Evolutionary conservation across 2,888 invertebrate genomes (phyloP).

Genomic region (Lycophotia porphyrea): DNA sequence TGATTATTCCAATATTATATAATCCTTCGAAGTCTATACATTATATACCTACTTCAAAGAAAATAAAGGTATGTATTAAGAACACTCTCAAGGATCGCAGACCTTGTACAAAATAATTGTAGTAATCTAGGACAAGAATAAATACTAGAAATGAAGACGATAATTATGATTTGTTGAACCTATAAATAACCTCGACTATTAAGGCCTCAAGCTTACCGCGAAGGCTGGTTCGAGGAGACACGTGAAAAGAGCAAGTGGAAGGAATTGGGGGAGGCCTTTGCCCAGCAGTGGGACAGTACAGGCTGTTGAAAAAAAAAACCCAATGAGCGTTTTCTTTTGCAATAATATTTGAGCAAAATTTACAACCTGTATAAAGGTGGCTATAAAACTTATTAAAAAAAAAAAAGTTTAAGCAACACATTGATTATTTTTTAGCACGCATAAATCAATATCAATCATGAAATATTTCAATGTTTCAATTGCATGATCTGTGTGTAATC

Average conservation of each 20-base stretch:
- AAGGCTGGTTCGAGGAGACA: too few relatives aligned
- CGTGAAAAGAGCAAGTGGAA: too few relatives aligned
- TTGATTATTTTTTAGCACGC: neutral
- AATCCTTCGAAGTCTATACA: neutral
- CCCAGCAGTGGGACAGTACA: too few relatives aligned
- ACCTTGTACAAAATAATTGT: slow-evolving; percentile 17
- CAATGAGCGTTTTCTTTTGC: neutral
- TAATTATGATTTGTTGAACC: slow-evolving; percentile 20
- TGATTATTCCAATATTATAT: neutral
- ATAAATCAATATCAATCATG: slow-evolving; percentile 18
- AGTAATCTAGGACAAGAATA: slow-evolving; percentile 27
- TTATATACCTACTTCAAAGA: too few relatives aligned
- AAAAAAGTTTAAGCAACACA: neutral
- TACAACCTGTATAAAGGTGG: neutral
- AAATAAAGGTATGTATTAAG: neutral
- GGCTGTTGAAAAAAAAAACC: too few relatives aligned
- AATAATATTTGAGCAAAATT: neutral
- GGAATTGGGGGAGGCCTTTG: too few relatives aligned
- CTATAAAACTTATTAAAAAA: neutral
- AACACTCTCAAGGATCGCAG: neutral
- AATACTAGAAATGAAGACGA: slow-evolving; percentile 7
- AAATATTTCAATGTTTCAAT: slow-evolving; percentile 11
- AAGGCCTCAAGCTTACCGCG: too few relatives aligned
- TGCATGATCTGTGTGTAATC: slow-evolving; percentile 5
- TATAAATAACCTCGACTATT: neutral